Evolutionary conservation across 92 coral and sea anemone species (phyloP).

Genomic region (Meandrina meandrites): DNA sequence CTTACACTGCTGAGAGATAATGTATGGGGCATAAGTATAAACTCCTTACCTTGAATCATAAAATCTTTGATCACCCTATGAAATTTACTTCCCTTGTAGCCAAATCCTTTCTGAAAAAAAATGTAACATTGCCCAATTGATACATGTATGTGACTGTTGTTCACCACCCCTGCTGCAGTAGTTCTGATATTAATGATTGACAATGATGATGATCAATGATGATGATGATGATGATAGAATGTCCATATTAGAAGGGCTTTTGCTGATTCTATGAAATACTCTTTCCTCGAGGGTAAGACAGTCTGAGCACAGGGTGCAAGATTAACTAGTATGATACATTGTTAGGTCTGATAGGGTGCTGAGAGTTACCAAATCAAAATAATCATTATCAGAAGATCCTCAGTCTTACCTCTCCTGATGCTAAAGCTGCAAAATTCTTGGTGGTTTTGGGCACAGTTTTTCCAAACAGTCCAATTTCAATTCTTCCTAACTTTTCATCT

Average conservation of each 20-base stretch:
- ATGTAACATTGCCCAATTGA: neutral
- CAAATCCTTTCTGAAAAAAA: constrained; percentile 90
- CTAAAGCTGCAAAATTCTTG: constrained; percentile 72
- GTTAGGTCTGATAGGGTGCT: no score
- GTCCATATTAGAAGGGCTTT: no score
- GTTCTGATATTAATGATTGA: neutral
- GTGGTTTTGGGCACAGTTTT: constrained; percentile 90
- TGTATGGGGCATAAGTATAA: no score
- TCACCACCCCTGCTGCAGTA: neutral
- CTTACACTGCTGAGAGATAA: no score
- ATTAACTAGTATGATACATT: no score
- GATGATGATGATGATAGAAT: no score
- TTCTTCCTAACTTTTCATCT: constrained; percentile 72
- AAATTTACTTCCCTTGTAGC: constrained; percentile 90
- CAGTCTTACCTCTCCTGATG: constrained; percentile 83
- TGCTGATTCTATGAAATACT: no score
- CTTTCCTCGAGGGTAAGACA: no score
- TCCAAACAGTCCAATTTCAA: constrained; percentile 92
- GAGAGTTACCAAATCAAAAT: neutral
- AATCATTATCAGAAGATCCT: neutral
- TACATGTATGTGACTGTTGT: neutral
- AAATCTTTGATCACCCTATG: constrained; percentile 92
- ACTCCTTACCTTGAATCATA: constrained; percentile 89
- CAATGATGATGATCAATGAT: neutral
- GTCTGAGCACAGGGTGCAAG: no score